These are phyloP conservation scores for Muschampia plurimacula DNA, from an alignment of 2,888 invertebrate species.

Conservation along the genomic window DNA sequence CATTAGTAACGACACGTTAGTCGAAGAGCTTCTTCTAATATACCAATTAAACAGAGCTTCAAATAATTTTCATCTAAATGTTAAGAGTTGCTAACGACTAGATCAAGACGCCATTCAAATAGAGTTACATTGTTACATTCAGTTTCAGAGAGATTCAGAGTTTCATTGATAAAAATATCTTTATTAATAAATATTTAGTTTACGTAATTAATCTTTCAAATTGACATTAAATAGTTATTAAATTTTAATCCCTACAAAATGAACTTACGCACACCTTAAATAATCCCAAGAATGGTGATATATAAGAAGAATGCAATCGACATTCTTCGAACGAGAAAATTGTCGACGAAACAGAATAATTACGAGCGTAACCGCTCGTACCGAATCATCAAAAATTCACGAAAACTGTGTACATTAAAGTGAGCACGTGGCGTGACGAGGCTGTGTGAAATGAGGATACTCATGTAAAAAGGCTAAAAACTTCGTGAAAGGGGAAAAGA, in stretches of 20 bases:
- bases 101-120: too few species aligned
- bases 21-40: too few species aligned
- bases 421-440: not conserved
- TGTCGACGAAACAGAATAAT: not conserved
- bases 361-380: not conserved
- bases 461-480: conserved; percentile 22
- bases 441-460: conserved; percentile 17
- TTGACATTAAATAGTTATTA: too few species aligned
- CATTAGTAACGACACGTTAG: not conserved
- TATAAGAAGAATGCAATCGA: not conserved
- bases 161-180: too few species aligned
- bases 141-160: too few species aligned
- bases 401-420: not conserved
- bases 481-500: conserved; percentile 12
- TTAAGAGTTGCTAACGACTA: too few species aligned
- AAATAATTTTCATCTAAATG: too few species aligned
- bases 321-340: not conserved
- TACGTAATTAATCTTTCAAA: too few species aligned
- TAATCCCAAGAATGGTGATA: not conserved
- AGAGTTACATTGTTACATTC: too few species aligned
- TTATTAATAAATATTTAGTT: too few species aligned
- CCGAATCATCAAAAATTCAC: conserved; percentile 12
- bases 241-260: too few species aligned
- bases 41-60: too few species aligned
- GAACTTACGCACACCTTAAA: not conserved